Conservation (phyloP, 2,797 vertebrate genomes). For the Nannoperca obscura region DNA sequence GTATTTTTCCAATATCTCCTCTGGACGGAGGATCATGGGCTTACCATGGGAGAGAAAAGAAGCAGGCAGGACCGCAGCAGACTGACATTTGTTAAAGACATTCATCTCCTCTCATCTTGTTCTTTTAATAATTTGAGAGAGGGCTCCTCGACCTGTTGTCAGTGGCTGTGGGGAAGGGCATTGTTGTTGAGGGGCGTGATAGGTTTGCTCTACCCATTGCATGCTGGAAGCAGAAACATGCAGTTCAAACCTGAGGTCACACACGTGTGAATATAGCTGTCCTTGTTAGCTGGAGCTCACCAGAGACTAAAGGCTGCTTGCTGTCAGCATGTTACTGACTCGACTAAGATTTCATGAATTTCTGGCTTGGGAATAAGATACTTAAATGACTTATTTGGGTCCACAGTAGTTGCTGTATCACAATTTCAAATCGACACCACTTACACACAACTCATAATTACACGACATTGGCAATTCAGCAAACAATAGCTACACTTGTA, state of each 20-base stretch:
- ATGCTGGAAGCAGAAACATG: slow-evolving; percentile 42
- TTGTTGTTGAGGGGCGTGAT: slow-evolving; percentile 38
- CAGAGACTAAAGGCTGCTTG: slow-evolving; percentile 41
- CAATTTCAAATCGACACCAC: not conserved
- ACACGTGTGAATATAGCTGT: slow-evolving; percentile 23
- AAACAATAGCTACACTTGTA: not conserved
- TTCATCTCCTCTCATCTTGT: slow-evolving; percentile 60
- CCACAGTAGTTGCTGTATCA: not conserved
- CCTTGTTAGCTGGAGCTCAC: slow-evolving; percentile 44
- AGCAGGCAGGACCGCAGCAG: slow-evolving; percentile 35
- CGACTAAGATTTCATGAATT: slow-evolving; percentile 14
- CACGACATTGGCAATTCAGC: not conserved
- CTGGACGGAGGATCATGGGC: slow-evolving; percentile 73
- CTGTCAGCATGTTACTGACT: slow-evolving; percentile 26
- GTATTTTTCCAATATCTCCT: slow-evolving; percentile 79
- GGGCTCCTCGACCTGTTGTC: slow-evolving; percentile 52
- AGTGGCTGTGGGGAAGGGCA: slow-evolving; percentile 45
- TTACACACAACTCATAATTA: not conserved
- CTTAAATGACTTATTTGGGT: not conserved
- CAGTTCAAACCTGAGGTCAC: slow-evolving; percentile 54
- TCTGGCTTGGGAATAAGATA: slow-evolving; percentile 14
- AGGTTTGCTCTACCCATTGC: slow-evolving; percentile 30
- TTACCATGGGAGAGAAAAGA: slow-evolving; percentile 59
- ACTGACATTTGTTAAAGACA: slow-evolving; percentile 68
- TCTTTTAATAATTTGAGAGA: slow-evolving; percentile 54